These are phyloP conservation scores for Drosophila emarginata DNA, from an alignment of 2,888 invertebrate genomes.

Conservation along the genomic window DNA sequence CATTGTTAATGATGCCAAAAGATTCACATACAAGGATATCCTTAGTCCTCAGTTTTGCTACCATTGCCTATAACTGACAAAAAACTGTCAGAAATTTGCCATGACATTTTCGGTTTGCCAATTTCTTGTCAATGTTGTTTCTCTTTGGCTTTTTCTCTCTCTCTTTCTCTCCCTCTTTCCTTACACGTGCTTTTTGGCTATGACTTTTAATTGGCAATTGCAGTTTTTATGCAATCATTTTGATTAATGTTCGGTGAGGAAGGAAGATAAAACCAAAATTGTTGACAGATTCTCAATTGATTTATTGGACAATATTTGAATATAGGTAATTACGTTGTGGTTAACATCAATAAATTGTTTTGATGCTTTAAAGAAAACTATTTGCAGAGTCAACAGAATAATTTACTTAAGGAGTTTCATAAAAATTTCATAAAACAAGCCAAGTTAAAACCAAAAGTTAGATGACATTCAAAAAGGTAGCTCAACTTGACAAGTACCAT, in stretches of 20 bases:
- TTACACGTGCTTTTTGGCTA: conserved; percentile 1
- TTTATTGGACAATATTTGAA: background rate
- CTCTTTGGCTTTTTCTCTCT: background rate
- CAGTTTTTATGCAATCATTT: conserved; percentile 39
- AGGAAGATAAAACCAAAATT: background rate
- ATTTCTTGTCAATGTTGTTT: conserved; percentile 4
- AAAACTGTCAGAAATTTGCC: conserved; percentile 37
- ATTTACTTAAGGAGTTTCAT: too few relatives aligned
- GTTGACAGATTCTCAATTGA: background rate
- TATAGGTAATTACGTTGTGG: background rate
- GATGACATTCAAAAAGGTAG: too few relatives aligned
- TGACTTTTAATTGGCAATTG: conserved; percentile 29
- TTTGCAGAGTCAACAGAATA: too few relatives aligned
- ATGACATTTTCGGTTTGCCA: conserved; percentile 40
- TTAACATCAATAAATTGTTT: background rate
- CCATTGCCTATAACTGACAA: conserved; percentile 15
- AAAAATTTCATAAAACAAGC: too few relatives aligned
- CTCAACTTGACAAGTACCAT: too few relatives aligned
- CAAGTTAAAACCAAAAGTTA: too few relatives aligned
- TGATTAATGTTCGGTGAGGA: conserved; percentile 31
- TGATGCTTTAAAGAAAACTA: too few relatives aligned
- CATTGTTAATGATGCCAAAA: conserved; percentile 57
- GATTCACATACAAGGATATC: background rate
- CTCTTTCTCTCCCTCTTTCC: background rate
- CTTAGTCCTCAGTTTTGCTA: too few relatives aligned